These are phyloP conservation scores for Xiphophorus maculatus DNA, from an alignment of 2,113 vertebrate species.

Conservation along the genomic window DNA sequence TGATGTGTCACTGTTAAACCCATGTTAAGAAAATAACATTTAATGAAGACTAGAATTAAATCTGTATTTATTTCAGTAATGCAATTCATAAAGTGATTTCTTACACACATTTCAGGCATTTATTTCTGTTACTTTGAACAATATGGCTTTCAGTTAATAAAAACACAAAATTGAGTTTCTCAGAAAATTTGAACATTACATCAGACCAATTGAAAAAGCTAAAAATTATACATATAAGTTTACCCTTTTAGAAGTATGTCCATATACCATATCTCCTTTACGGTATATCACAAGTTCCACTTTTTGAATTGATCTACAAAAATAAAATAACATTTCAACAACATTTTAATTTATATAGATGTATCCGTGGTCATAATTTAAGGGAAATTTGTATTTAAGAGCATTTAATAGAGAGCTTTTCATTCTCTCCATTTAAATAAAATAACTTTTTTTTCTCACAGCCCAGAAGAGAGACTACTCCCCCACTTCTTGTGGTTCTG, in stretches of 20 bases:
- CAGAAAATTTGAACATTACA: no score
- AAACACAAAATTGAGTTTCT: no score
- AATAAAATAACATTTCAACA: neutral
- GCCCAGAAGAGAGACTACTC: constrained; percentile 85
- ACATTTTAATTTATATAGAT: no score
- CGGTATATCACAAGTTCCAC: neutral
- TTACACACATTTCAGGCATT: no score
- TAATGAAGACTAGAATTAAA: no score
- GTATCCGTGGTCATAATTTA: no score
- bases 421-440: neutral
- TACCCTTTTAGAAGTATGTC: neutral
- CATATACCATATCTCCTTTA: neutral
- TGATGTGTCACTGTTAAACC: neutral
- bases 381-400: neutral
- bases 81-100: no score
- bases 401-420: neutral
- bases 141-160: no score
- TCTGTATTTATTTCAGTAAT: no score
- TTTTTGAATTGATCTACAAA: neutral
- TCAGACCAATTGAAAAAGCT: no score
- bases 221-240: neutral
- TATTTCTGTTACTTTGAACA: no score
- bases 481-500: constrained; percentile 80
- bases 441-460: constrained; percentile 51
- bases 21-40: neutral